phyloP scores from a whole-genome alignment of 2,888 invertebrate species.

The Tipula helvola region DNA sequence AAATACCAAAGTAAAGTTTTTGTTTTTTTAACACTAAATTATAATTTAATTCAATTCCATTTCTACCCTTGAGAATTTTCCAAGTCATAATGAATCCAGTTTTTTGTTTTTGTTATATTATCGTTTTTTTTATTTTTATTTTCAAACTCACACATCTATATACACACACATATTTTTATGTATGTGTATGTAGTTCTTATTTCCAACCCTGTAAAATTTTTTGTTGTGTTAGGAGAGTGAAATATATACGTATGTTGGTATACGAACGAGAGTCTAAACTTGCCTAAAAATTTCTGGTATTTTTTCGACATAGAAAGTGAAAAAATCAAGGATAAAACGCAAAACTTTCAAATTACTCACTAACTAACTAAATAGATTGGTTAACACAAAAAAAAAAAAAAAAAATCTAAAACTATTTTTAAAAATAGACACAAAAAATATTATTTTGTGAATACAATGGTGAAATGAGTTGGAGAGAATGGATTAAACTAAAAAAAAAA shows the following conservation, averaged over 20 bases:
- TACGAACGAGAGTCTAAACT: not conserved
- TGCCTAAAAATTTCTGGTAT: not conserved
- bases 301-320: not conserved
- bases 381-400: not conserved
- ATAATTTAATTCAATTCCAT: conserved; percentile 4
- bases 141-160: not conserved
- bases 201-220: not conserved
- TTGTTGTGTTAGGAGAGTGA: not conserved
- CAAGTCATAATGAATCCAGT: not conserved
- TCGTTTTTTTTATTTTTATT: not conserved
- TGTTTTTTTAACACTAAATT: not conserved
- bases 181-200: not conserved
- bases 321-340: not conserved
- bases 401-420: not conserved
- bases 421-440: not conserved
- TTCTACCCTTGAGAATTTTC: not conserved
- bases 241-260: not conserved
- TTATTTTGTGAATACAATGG: not conserved
- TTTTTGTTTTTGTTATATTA: not conserved
- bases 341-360: not conserved
- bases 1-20: not conserved
- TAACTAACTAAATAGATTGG: conserved; percentile 4
- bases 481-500: not conserved
- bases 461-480: not conserved
- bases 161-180: not conserved